A percentile compares a stretch with the other conserved stretches of the same genome.
Conservation (phyloP, 2,113 vertebrate genomes). For the Thryonomys swinderianus region DNA sequence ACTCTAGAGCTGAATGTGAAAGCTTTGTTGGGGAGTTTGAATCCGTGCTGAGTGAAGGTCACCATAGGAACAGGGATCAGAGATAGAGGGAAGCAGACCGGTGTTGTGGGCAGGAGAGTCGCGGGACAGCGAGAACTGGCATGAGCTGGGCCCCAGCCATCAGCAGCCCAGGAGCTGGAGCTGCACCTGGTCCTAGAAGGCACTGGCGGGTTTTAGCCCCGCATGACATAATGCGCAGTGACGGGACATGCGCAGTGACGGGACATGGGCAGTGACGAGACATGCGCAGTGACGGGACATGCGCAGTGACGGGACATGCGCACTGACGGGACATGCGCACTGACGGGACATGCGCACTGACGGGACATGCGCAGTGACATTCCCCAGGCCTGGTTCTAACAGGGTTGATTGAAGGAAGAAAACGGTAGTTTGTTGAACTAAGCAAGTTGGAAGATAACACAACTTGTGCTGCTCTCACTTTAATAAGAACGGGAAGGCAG, state of each 20-base stretch:
- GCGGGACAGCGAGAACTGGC: not conserved
- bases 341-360: no score
- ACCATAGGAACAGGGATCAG: no score
- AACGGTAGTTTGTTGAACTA: not conserved
- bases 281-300: no score
- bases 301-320: no score
- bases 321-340: no score
- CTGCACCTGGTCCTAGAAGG: not conserved
- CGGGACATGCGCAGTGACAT: no score
- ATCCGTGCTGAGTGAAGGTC: not conserved
- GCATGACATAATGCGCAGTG: no score
- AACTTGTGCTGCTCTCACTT: not conserved
- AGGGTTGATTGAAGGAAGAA: not conserved
- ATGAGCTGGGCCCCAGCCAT: fast-evolving
- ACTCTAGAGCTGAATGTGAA: not conserved
- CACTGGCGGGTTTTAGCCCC: not conserved
- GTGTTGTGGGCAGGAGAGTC: not conserved
- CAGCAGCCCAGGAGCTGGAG: fast-evolving
- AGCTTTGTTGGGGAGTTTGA: not conserved
- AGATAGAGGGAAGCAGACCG: not conserved
- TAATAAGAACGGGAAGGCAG: not conserved
- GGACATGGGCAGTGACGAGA: no score
- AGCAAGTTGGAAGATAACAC: not conserved
- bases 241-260: no score
- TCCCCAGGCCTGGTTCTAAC: not conserved